These are phyloP conservation scores for Botia almorhae DNA, from an alignment of 2,797 vertebrate genomes.

Conservation along the genomic window DNA sequence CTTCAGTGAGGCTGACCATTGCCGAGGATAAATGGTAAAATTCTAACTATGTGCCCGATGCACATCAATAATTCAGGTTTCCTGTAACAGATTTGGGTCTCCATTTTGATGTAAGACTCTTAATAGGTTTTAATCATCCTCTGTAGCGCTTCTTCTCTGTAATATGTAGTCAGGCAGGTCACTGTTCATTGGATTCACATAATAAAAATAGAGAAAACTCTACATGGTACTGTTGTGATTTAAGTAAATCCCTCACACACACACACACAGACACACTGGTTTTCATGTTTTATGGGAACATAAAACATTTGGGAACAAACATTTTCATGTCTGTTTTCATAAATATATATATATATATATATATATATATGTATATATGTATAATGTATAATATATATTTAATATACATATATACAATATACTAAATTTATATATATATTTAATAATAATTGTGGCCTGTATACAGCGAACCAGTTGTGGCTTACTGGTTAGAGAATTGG, in stretches of 20 bases:
- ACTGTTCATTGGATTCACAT: slow-evolving; percentile 9
- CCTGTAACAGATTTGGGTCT: slow-evolving; percentile 74
- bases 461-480: too few relatives aligned
- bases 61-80: slow-evolving; percentile 81
- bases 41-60: slow-evolving; percentile 69
- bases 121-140: slow-evolving; percentile 73
- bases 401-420: too few relatives aligned
- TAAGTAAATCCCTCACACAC: background rate
- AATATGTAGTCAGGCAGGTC: slow-evolving; percentile 13
- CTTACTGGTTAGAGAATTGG: too few relatives aligned
- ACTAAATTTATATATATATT: too few relatives aligned
- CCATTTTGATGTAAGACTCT: slow-evolving; percentile 73
- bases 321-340: too few relatives aligned
- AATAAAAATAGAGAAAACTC: background rate
- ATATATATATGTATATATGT: too few relatives aligned
- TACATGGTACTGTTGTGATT: background rate
- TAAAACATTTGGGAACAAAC: too few relatives aligned
- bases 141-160: slow-evolving; percentile 33
- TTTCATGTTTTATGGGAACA: too few relatives aligned
- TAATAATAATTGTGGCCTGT: too few relatives aligned
- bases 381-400: background rate
- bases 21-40: slow-evolving; percentile 71
- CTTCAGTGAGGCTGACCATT: slow-evolving; percentile 65
- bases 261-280: too few relatives aligned
- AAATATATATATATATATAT: too few relatives aligned